Percentiles rank a stretch among this genome's conserved stretches.
phyloP scores from a whole-genome alignment of 2,797 vertebrate species.

The Orientallactaga sibirica region DNA sequence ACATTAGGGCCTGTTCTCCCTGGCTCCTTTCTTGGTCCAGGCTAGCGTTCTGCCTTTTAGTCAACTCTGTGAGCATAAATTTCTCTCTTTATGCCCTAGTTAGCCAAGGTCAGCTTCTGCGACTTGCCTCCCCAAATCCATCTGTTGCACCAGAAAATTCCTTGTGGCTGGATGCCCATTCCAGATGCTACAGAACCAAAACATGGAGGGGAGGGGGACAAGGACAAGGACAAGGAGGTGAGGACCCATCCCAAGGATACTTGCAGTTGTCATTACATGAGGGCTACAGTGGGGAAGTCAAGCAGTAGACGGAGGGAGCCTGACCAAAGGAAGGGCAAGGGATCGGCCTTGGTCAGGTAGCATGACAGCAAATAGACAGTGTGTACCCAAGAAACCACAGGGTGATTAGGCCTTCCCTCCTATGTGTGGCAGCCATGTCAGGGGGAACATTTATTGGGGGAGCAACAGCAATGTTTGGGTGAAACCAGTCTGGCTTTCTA shows the following conservation, averaged over 20 bases:
- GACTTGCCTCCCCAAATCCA: not conserved
- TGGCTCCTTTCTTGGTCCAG: not conserved
- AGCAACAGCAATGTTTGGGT: not conserved
- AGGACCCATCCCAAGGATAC: not conserved
- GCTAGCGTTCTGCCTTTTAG: too few relatives aligned
- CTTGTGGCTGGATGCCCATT: not conserved
- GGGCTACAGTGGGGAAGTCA: not conserved
- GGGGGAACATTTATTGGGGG: not conserved
- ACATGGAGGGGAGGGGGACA: accelerated
- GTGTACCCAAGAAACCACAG: not conserved
- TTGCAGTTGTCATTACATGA: not conserved
- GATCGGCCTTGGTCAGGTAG: accelerated
- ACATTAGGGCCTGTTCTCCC: too few relatives aligned
- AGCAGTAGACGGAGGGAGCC: too few relatives aligned
- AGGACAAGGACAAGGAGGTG: not conserved
- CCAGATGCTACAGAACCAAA: not conserved
- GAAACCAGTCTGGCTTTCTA: not conserved
- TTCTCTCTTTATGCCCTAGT: slow-evolving; percentile 6
- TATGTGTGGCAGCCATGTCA: not conserved
- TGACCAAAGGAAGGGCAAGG: not conserved
- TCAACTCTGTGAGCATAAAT: not conserved
- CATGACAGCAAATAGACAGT: not conserved
- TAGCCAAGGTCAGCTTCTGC: not conserved
- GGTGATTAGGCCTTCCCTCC: not conserved
- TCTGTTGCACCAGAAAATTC: not conserved